Evolutionary conservation across 23 tunicate genomes (phyloP).

Genomic region (Pegea sp.): DNA sequence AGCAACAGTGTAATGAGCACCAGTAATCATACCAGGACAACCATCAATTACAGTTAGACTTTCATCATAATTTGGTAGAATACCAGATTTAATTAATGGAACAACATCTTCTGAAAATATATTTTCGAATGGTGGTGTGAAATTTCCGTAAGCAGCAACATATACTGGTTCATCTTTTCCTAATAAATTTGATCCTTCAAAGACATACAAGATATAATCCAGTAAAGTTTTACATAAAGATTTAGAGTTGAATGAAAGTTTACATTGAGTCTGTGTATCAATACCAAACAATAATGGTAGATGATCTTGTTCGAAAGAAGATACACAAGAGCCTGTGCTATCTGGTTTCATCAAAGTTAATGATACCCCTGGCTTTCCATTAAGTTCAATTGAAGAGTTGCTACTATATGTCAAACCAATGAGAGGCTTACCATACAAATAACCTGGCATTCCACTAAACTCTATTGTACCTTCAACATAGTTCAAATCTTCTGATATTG

Average conservation of each 20-base stretch:
- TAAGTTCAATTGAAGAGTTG: neutral
- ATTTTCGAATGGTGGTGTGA: neutral
- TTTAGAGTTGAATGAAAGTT: neutral
- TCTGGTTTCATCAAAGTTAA: neutral
- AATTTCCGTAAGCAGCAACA: neutral
- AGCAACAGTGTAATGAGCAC: neutral
- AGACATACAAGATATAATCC: neutral
- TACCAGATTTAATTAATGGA: neutral
- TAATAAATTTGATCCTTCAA: neutral
- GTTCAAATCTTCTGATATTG: too few relatives aligned
- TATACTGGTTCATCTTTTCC: neutral
- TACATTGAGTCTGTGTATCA: neutral
- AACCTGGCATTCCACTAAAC: constrained; percentile 1
- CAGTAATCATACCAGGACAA: neutral
- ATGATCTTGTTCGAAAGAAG: neutral
- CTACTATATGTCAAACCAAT: neutral
- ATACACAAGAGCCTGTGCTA: neutral
- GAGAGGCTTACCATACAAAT: neutral
- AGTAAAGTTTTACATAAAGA: neutral
- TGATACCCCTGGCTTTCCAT: neutral
- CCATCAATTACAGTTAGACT: neutral
- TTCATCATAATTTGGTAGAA: neutral
- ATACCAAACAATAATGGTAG: neutral
- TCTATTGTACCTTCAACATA: too few relatives aligned
- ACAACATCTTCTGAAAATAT: neutral